Base-by-base conservation (phyloP, 2,797 vertebrate genomes). In the Antennarius maculatus region DNA sequence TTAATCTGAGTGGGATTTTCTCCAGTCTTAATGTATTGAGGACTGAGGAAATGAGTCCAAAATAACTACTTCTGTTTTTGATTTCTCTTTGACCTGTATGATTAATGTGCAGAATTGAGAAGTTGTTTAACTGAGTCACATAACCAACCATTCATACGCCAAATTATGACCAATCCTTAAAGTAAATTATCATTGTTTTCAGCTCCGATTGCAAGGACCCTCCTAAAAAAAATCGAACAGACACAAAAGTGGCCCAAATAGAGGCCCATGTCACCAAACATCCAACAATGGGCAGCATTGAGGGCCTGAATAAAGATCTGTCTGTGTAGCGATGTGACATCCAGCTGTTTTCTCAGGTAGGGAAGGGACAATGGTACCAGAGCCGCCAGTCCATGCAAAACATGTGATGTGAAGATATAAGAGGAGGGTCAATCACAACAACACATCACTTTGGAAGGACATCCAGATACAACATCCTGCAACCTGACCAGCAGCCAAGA, bases 381-480 rank as follows among this genome's bases (percentile, higher is more conserved):
- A 85, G 74, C 84, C 39, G 85, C 80, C 82, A 83, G 87, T 90
- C 85, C 67, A 83, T 66, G 62, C 55, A 27, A 3, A 76, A 51
- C 93, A 93, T 92, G 92, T 94, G 93, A 95, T 67, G 59, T 29
- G 57, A 71, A 43, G 61, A 66, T 91, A 93, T 92, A 94, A 92
- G 79, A 89, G 74, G 72, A 67, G 0, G 9, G 3, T n/a, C 31
- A 58, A n/a, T 7, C 66, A 76, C 66, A 63, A 71, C 66, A 76
- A 66, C 64, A 65, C 17, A 62, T 8, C 13, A 42, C 27, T 42
- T 63, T 46, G n/a, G 57, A 70, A 51, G 34, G 63, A 72, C 63
- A 62, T 42, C 60, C 46, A 29, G 68, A 62, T 67, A 62, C 59
- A 39, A 54, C 61, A 34, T 1, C 37, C 60, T 50, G 53, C 28